Evolutionary conservation across 2,888 invertebrate genomes (phyloP).

Genomic region (Hofmannophila pseudospretella): DNA sequence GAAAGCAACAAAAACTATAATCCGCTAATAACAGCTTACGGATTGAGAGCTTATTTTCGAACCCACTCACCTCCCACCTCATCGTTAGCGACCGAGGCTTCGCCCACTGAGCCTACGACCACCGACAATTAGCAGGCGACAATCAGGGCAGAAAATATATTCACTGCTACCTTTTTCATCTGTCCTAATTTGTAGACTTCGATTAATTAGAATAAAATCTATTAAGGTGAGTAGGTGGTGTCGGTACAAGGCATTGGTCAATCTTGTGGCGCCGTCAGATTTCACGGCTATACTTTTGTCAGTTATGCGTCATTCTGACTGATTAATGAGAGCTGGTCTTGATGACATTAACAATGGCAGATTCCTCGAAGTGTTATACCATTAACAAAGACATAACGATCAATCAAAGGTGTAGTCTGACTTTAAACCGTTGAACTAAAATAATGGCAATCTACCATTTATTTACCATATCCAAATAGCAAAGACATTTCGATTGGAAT

Average conservation of each 20-base stretch:
- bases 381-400: no score
- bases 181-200: neutral
- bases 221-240: neutral
- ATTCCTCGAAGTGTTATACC: no score
- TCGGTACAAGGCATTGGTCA: neutral
- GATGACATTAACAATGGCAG: no score
- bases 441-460: no score
- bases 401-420: no score
- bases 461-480: no score
- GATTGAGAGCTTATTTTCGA: constrained; percentile 9
- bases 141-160: constrained; percentile 24
- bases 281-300: no score
- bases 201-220: constrained; percentile 6
- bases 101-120: constrained; percentile 27
- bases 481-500: no score
- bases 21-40: constrained; percentile 1
- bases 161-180: constrained; percentile 1
- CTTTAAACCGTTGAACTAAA: no score
- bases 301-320: neutral
- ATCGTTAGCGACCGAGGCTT: constrained; percentile 26
- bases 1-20: constrained; percentile 2
- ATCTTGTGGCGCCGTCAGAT: no score
- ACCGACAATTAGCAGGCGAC: constrained; percentile 26
- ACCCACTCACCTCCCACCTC: constrained; percentile 27
- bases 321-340: neutral